Evolutionary conservation across 2,113 vertebrate species (phyloP).

Genomic region (Scophthalmus maximus): DNA sequence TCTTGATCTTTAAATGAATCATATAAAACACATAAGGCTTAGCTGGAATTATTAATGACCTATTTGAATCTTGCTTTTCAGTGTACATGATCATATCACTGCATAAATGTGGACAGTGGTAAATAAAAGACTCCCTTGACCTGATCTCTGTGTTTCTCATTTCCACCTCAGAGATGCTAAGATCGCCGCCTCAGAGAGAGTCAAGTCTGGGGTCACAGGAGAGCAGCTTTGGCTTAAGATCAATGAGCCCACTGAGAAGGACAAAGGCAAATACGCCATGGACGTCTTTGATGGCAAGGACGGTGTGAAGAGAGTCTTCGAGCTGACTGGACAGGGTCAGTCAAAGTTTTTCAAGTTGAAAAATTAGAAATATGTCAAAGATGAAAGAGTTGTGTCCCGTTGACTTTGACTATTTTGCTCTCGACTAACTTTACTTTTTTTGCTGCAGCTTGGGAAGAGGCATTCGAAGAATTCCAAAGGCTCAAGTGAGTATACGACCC

Average conservation of each 20-base stretch:
- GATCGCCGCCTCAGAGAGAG: constrained; percentile 91
- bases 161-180: constrained; percentile 83
- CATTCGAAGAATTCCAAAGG: constrained; percentile 97
- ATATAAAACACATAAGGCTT: too few species aligned
- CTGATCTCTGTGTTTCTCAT: constrained; percentile 24
- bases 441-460: constrained; percentile 91
- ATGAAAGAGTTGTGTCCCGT: not conserved
- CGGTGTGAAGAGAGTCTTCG: constrained; percentile 87
- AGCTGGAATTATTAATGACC: not conserved
- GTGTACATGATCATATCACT: not conserved
- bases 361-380: not conserved
- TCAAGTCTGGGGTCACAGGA: constrained; percentile 91
- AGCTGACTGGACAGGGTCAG: constrained; percentile 93
- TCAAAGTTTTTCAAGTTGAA: constrained; percentile 17
- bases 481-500: constrained; percentile 91
- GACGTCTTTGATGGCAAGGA: constrained; percentile 95
- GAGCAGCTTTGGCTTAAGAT: constrained; percentile 98
- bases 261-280: constrained; percentile 95
- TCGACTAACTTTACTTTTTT: not conserved
- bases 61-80: constrained; percentile 8
- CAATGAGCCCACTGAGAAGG: constrained; percentile 95
- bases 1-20: too few species aligned
- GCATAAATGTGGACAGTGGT: not conserved
- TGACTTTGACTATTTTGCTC: not conserved
- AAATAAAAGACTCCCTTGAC: not conserved